Base-by-base conservation (phyloP, 2,797 vertebrate genomes). In the Kryptopterus vitreolus region DNA sequence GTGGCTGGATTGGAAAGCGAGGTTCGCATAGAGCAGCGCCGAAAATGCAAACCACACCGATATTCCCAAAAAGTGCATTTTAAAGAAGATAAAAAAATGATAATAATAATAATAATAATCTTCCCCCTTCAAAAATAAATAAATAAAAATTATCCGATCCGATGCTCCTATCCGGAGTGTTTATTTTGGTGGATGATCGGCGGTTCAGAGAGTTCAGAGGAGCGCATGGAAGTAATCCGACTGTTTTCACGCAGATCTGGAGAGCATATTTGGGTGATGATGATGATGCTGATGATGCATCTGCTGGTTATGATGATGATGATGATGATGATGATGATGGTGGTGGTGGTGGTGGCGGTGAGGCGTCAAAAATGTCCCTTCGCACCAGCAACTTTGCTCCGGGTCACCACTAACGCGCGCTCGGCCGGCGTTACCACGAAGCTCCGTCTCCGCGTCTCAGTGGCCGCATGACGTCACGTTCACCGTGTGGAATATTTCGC, bases 1-100 rank as follows among this genome's bases (percentile, higher is more conserved):
- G 84, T 91, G 94, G 82, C 91, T 93, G 81, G 94, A 92, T 87
- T 96, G 92, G 83, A 92, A 95, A 90, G 95, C 95, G 82, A 94
- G 87, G 88, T 91, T 93, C 74, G 85, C 78, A 87, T 90, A 90
- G 69, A 93, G 84, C 4, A 93, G 84, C 59, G 85, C 84, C n/a
- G 88, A 87, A 84, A 90, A 93, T 3, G 89, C 86, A 76, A 94
- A 83, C 43, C 92, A 83, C 43, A 93, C 75, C 84, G 86, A 89
- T 88, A 93, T 83, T 92, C 92, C 93, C 83, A 91, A 82, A 59
- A 92, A 88, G 89, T 91, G 90, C 93, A 94, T 94, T 84, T 87
- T 89, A 84, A 63, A 80, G 26, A 78, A 48, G 72, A 26, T 11
- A 57, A 63, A 78, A n/a, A 78, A 48, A 73, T 26, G 15, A 57